Evolutionary conservation across 2,797 vertebrate genomes (phyloP).

Genomic region (Salmo trutta): DNA sequence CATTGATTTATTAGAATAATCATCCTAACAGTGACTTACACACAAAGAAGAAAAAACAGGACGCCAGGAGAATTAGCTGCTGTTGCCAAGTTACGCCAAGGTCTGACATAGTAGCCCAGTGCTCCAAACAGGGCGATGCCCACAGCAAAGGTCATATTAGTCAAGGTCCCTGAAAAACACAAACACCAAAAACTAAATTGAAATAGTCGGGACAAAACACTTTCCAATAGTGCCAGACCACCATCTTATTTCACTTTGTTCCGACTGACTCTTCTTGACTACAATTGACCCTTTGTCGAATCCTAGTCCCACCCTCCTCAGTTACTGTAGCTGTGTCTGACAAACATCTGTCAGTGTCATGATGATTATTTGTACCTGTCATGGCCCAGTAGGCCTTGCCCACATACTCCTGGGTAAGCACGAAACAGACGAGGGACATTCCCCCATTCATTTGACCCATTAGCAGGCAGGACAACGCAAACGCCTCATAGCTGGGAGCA

Average conservation of each 20-base stretch:
- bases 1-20: neutral
- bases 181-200: neutral
- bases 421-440: constrained; percentile 85
- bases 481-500: constrained; percentile 80
- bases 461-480: constrained; percentile 78
- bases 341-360: neutral
- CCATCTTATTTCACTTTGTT: neutral
- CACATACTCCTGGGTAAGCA: constrained; percentile 88
- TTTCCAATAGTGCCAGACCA: neutral
- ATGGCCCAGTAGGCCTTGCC: constrained; percentile 88
- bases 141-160: constrained; percentile 80
- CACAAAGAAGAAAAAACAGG: constrained; percentile 75
- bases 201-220: neutral
- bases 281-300: no score
- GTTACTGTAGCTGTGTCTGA: neutral
- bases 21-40: constrained; percentile 60
- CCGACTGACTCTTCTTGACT: no score
- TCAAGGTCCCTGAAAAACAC: constrained; percentile 74
- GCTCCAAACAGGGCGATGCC: constrained; percentile 79
- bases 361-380: constrained; percentile 69
- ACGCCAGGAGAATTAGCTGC: constrained; percentile 76
- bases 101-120: constrained; percentile 76
- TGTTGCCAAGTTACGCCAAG: constrained; percentile 76
- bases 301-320: neutral
- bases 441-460: constrained; percentile 88